These are phyloP conservation scores for Leptosomus discolor DNA, from an alignment of 2,113 vertebrate species.

Conservation along the genomic window DNA sequence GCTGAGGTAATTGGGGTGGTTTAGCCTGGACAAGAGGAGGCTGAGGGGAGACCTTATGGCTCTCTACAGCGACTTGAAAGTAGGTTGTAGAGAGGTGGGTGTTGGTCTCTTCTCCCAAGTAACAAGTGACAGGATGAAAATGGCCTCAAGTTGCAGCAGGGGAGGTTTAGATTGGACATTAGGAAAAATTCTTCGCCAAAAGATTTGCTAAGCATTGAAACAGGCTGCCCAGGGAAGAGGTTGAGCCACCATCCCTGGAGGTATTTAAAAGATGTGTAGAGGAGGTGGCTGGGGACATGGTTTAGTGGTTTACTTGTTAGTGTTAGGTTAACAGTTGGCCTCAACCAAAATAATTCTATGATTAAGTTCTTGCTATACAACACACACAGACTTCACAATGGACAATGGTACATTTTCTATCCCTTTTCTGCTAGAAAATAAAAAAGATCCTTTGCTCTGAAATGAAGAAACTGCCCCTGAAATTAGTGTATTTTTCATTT, in stretches of 20 bases:
- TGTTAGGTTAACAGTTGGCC: not conserved
- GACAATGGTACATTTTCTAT: not conserved
- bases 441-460: not conserved
- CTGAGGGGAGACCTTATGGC: accelerated
- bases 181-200: not conserved
- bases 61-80: not conserved
- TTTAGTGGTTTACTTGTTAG: not conserved
- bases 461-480: not conserved
- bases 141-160: accelerated
- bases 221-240: not conserved
- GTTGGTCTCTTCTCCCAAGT: not conserved
- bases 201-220: too few species aligned
- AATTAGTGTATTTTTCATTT: not conserved
- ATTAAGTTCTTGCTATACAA: not conserved
- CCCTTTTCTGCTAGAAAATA: not conserved
- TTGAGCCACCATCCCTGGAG: not conserved
- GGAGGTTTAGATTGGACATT: not conserved
- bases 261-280: not conserved
- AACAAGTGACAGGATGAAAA: not conserved
- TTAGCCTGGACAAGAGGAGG: not conserved
- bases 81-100: accelerated
- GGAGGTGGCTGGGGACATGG: accelerated
- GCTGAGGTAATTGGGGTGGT: not conserved
- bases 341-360: not conserved
- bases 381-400: not conserved